Evolutionary conservation across 2,888 invertebrate genomes (phyloP).

Genomic region (Oasisia sp.): DNA sequence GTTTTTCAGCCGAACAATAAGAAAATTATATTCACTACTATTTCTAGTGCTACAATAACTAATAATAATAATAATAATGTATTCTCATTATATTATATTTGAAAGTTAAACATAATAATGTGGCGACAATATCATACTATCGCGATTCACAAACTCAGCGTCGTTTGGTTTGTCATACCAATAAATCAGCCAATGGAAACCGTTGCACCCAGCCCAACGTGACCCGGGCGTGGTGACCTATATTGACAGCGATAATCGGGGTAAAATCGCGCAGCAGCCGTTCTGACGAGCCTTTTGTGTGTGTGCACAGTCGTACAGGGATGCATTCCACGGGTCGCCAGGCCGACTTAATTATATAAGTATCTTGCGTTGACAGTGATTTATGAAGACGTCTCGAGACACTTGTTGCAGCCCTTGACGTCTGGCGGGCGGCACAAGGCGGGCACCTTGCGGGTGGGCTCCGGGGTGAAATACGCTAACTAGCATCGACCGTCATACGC

Average conservation of each 20-base stretch:
- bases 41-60: no score
- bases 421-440: background rate
- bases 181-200: no score
- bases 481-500: background rate
- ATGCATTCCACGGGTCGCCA: background rate
- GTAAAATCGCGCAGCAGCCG: background rate
- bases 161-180: no score
- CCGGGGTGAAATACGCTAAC: background rate
- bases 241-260: background rate
- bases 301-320: background rate
- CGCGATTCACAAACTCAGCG: no score
- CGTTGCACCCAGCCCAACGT: no score
- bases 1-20: no score
- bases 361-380: slow-evolving; percentile 4
- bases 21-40: no score
- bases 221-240: background rate
- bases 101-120: no score
- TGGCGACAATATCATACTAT: no score
- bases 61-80: no score
- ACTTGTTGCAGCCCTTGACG: background rate
- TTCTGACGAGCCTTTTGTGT: background rate
- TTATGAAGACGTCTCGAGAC: background rate
- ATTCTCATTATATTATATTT: no score
- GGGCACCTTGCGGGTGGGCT: background rate
- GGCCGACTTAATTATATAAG: slow-evolving; percentile 9